Evolutionary conservation across 2,797 vertebrate genomes (phyloP).

Genomic region (Melanotaenia trifasciata): DNA sequence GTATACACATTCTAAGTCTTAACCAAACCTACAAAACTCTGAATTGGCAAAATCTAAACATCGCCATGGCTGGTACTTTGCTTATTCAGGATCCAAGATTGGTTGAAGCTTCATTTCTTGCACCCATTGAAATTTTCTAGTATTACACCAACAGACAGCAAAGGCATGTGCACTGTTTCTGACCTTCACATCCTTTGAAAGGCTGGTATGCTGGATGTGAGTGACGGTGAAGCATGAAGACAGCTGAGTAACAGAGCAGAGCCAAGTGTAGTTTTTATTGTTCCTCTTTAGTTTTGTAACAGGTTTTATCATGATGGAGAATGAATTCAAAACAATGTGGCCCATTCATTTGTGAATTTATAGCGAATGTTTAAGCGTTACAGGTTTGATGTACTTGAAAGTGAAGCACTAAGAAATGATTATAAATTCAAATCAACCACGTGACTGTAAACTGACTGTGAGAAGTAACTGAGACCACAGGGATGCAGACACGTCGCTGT

Average conservation of each 20-base stretch:
- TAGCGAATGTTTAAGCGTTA: not conserved
- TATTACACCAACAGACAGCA: too few relatives aligned
- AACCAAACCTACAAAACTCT: not conserved
- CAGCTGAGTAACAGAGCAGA: not conserved
- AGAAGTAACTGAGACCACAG: slow-evolving; percentile 5
- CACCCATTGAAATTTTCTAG: too few relatives aligned
- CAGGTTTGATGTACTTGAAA: not conserved
- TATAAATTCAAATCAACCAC: not conserved
- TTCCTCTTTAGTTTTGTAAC: too few relatives aligned
- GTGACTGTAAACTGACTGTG: not conserved
- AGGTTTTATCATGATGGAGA: too few relatives aligned
- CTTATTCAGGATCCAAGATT: not conserved
- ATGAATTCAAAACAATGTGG: too few relatives aligned
- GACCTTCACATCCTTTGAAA: not conserved
- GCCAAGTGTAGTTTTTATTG: too few relatives aligned
- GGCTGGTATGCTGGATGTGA: not conserved
- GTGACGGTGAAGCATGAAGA: slow-evolving; percentile 1
- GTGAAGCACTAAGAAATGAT: not conserved
- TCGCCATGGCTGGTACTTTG: not conserved
- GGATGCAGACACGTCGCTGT: not conserved
- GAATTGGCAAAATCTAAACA: not conserved
- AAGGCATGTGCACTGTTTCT: not conserved
- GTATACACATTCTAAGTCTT: not conserved
- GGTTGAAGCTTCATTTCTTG: not conserved
- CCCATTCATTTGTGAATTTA: not conserved